Evolutionary conservation across 2,113 vertebrate genomes (phyloP).

Genomic region (Meleagris gallopavo): DNA sequence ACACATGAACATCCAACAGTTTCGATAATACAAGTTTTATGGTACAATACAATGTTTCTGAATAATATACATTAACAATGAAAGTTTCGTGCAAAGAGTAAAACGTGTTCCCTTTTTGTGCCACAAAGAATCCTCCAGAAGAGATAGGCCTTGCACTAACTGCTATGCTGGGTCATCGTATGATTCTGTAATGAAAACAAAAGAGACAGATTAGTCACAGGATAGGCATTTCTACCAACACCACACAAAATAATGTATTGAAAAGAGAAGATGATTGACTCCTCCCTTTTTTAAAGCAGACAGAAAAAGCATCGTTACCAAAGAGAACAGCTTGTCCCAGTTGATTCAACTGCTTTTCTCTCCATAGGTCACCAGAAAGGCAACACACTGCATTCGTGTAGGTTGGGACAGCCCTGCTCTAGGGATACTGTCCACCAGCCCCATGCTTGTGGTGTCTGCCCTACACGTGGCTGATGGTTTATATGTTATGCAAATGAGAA

Average conservation of each 20-base stretch:
- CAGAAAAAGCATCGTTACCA: not conserved
- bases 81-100: conserved; percentile 92
- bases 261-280: not conserved
- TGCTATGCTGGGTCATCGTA: conserved; percentile 98
- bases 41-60: conserved; percentile 90
- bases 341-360: not conserved
- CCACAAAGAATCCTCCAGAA: conserved; percentile 75
- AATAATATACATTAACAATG: conserved; percentile 91
- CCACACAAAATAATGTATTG: not conserved
- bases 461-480: not conserved
- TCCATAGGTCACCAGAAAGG: not conserved
- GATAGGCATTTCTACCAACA: not conserved
- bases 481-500: not conserved
- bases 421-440: not conserved
- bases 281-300: not conserved
- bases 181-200: conserved; percentile 89
- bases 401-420: not conserved
- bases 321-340: not conserved
- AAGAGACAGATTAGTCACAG: conserved; percentile 47
- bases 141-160: conserved; percentile 87
- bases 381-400: not conserved
- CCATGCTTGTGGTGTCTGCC: not conserved
- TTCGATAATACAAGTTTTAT: conserved; percentile 87
- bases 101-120: conserved; percentile 88
- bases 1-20: conserved; percentile 88